Evolutionary conservation across 2,797 vertebrate species (phyloP).

Genomic region (Argentina silus): DNA sequence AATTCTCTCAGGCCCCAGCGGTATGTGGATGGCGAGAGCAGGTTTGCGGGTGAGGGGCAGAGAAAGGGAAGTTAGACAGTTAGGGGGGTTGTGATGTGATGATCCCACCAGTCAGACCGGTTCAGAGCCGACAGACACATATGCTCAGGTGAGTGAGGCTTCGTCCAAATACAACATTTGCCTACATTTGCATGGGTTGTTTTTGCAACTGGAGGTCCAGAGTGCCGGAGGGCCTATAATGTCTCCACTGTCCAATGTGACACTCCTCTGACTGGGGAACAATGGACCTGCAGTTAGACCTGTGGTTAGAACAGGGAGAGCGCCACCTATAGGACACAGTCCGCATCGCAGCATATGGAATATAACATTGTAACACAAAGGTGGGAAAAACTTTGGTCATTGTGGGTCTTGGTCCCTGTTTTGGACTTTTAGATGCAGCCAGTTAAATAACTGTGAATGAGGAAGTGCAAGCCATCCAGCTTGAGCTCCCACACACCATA

Average conservation of each 20-base stretch:
- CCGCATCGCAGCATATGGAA: not conserved
- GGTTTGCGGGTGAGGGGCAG: not conserved
- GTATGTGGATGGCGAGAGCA: not conserved
- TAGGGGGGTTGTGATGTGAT: not conserved
- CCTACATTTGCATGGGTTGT: conserved; percentile 46
- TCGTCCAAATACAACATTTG: conserved; percentile 12
- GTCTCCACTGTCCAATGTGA: conserved; percentile 34
- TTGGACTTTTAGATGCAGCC: too few species aligned
- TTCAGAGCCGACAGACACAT: conserved; percentile 27
- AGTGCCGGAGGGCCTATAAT: conserved; percentile 4
- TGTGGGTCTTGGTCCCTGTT: too few species aligned
- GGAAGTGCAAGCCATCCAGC: too few species aligned
- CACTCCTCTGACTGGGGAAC: conserved; percentile 32
- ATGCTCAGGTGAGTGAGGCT: not conserved
- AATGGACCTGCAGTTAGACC: conserved; percentile 13
- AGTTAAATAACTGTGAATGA: too few species aligned
- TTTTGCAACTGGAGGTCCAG: conserved; percentile 36
- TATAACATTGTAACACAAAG: not conserved
- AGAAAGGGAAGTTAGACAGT: conserved; percentile 7
- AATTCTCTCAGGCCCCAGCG: not conserved
- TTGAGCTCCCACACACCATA: too few species aligned
- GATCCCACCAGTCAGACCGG: conserved; percentile 33
- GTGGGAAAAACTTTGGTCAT: too few species aligned
- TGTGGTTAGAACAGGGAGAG: not conserved
- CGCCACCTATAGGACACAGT: not conserved